Conservation (phyloP, 2,797 vertebrate genomes). For the Microcaecilia unicolor region DNA sequence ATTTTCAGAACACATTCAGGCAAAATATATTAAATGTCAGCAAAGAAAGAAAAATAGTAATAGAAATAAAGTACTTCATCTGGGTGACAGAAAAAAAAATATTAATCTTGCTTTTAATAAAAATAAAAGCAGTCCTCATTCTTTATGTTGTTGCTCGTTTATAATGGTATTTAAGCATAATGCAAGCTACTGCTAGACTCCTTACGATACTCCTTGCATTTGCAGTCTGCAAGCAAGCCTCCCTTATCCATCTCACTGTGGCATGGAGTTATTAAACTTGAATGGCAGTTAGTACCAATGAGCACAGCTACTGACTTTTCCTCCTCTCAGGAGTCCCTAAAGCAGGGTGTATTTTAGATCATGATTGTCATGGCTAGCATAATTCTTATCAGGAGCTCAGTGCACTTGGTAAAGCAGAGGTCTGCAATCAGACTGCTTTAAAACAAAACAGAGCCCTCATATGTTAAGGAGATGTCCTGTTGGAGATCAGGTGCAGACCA, state of each 20-base stretch:
- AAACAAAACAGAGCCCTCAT: slow-evolving; percentile 17
- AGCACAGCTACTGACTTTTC: neutral
- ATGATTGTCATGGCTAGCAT: slow-evolving; percentile 37
- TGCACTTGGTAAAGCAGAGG: slow-evolving; percentile 15
- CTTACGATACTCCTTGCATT: no score
- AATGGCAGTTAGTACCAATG: neutral
- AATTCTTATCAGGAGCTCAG: neutral
- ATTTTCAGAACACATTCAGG: no score
- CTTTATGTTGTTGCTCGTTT: no score
- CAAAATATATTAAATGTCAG: no score
- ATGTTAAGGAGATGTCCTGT: slow-evolving; percentile 20
- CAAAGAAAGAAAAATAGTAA: neutral
- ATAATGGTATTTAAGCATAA: no score
- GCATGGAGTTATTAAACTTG: neutral
- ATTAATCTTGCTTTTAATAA: neutral
- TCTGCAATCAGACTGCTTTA: slow-evolving; percentile 8
- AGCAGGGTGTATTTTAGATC: neutral
- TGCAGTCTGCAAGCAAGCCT: no score
- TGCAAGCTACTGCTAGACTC: no score
- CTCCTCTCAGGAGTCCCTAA: neutral
- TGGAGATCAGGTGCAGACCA: slow-evolving; percentile 29
- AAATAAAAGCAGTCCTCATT: no score
- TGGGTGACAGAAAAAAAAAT: slow-evolving; percentile 15
- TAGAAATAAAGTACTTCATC: neutral
- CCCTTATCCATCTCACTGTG: neutral